A percentile compares a stretch with the other conserved stretches of the same genome.
Conservation (phyloP, 2,113 vertebrate species). For the Lathamus discolor region DNA sequence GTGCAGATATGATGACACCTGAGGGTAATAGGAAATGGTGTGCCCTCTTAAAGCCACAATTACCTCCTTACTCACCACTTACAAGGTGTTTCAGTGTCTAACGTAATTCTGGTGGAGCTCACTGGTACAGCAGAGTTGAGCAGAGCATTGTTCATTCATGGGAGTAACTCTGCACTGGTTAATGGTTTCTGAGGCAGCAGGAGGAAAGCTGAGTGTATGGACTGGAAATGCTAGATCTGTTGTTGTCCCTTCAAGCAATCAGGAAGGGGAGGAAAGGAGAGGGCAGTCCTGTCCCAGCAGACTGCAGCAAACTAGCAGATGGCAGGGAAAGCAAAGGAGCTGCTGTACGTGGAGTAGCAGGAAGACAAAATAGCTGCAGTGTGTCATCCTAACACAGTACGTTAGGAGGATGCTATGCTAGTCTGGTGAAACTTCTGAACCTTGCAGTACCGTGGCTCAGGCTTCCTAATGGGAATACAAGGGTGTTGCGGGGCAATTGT, state of each 20-base stretch:
- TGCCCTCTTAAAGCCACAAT: background rate
- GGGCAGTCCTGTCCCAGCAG: constrained; percentile 29
- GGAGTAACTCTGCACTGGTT: background rate
- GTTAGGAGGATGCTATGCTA: background rate
- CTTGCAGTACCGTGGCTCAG: background rate
- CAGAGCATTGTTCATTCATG: background rate
- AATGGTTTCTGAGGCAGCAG: background rate
- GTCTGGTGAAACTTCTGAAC: background rate
- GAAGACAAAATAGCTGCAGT: constrained; percentile 26
- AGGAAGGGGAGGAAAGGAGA: background rate
- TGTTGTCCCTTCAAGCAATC: fast-evolving
- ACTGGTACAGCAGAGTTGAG: background rate
- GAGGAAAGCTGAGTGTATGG: background rate
- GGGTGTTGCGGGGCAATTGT: fast-evolving
- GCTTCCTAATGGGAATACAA: background rate
- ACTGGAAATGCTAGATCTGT: background rate
- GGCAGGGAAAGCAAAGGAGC: background rate
- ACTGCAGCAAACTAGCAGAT: constrained; percentile 32
- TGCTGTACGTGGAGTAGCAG: background rate
- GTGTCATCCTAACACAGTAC: background rate
- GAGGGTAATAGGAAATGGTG: background rate
- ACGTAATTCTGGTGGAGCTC: background rate
- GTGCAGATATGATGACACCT: background rate
- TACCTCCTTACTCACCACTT: background rate
- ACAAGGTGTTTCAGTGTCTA: background rate